phyloP scores from a whole-genome alignment of 2,888 invertebrate genomes.

The Uropetala carovei region DNA sequence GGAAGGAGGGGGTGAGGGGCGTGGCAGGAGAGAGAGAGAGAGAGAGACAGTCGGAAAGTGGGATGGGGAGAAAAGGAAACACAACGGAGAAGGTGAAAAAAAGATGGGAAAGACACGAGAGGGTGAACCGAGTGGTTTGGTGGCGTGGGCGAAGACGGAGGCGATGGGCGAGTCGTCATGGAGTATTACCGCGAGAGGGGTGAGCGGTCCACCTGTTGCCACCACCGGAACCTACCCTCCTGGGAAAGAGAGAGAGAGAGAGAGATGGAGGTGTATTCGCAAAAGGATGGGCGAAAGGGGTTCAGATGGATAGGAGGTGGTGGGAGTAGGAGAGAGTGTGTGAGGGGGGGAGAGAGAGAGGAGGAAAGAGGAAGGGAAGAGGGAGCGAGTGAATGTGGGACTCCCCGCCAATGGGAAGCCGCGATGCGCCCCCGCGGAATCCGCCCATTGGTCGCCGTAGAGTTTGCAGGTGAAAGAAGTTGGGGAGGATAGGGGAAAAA shows the following conservation, averaged over 20 bases:
- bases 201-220: conserved; percentile 53
- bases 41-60: neutral
- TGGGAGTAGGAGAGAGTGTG: neutral
- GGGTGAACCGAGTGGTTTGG: neutral
- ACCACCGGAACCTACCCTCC: neutral
- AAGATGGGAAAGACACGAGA: too few species aligned
- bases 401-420: conserved; percentile 38
- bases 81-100: neutral
- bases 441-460: conserved; percentile 41
- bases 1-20: neutral
- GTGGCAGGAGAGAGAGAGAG: too few species aligned
- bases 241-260: neutral
- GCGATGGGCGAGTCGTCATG: neutral
- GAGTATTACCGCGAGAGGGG: neutral
- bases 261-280: neutral
- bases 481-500: neutral
- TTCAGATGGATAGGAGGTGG: neutral
- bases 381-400: neutral
- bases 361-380: neutral
- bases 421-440: conserved; percentile 46
- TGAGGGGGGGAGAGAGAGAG: neutral
- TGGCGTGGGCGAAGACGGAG: neutral
- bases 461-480: conserved; percentile 62
- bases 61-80: neutral
- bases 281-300: neutral